Conservation (phyloP, 2,113 vertebrate species). For the Hemicordylus capensis region DNA sequence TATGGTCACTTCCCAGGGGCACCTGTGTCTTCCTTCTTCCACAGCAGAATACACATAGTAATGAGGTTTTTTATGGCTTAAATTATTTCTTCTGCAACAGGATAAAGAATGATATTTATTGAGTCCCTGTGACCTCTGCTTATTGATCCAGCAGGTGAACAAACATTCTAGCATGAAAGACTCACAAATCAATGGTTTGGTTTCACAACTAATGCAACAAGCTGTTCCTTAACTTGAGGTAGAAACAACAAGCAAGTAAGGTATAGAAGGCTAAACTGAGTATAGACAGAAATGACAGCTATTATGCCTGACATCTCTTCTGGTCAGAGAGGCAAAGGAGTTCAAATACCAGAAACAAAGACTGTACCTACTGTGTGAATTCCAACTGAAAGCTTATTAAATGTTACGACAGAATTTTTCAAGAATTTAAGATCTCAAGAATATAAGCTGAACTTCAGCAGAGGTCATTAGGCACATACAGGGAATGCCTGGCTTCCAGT, state of each 20-base stretch:
- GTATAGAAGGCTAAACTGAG: constrained; percentile 4
- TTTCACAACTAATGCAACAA: not conserved
- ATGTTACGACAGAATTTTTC: not conserved
- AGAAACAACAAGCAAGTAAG: not conserved
- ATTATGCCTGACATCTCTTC: not conserved
- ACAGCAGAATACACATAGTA: constrained; percentile 3
- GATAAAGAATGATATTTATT: constrained; percentile 10
- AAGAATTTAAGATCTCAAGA: not conserved
- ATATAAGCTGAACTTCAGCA: not conserved
- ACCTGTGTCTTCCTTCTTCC: not conserved
- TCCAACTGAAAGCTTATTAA: not conserved
- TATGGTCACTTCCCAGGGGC: constrained; percentile 12
- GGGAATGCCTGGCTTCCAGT: not conserved
- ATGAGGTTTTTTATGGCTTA: not conserved
- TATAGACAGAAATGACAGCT: not conserved
- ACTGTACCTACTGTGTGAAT: not conserved
- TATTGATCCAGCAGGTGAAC: constrained; percentile 30
- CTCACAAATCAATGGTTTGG: constrained; percentile 6
- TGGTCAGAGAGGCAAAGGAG: not conserved
- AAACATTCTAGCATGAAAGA: constrained; percentile 33
- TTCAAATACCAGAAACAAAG: constrained; percentile 8
- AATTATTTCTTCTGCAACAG: constrained; percentile 40
- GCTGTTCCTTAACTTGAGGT: not conserved
- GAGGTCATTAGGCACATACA: not conserved
- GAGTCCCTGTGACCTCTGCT: not conserved